A percentile compares a stretch with the other conserved stretches of the same genome.
Evolutionary conservation across 2,113 vertebrate species (phyloP).

Genomic region (Benitochromis conjunctus): DNA sequence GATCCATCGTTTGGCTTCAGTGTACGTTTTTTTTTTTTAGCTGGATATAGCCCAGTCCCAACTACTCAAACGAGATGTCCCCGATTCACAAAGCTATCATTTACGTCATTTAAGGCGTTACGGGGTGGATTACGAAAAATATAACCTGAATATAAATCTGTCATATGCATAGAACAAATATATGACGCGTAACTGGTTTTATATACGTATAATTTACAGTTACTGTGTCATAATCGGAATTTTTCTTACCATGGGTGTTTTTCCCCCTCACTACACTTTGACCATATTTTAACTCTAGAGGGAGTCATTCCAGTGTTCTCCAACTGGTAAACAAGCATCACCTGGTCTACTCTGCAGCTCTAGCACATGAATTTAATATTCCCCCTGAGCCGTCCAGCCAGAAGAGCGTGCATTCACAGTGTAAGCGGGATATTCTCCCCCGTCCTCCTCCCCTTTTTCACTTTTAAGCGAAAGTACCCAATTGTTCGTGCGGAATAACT

Average conservation of each 20-base stretch:
- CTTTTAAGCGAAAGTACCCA: neutral
- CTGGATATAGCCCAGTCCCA: neutral
- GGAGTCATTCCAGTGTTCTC: neutral
- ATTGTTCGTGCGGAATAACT: constrained; percentile 25
- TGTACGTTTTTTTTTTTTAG: neutral
- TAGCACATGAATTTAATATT: constrained; percentile 30
- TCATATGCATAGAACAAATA: neutral
- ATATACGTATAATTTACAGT: neutral
- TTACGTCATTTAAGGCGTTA: constrained; percentile 17
- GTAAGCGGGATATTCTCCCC: neutral
- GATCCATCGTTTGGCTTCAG: constrained; percentile 34
- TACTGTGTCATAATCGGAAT: neutral
- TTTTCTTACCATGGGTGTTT: neutral
- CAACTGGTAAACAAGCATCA: constrained; percentile 45
- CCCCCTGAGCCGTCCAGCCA: neutral
- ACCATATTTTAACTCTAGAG: neutral
- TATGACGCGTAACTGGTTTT: neutral
- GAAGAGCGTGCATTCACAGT: neutral
- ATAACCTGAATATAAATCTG: neutral
- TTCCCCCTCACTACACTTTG: neutral
- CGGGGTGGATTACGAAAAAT: constrained; percentile 10
- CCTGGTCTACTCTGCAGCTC: constrained; percentile 5
- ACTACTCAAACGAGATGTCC: neutral
- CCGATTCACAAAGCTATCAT: neutral
- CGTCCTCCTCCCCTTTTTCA: neutral